These are phyloP conservation scores for Chloroceryle amazona DNA, from an alignment of 2,797 vertebrate species.

Conservation along the genomic window DNA sequence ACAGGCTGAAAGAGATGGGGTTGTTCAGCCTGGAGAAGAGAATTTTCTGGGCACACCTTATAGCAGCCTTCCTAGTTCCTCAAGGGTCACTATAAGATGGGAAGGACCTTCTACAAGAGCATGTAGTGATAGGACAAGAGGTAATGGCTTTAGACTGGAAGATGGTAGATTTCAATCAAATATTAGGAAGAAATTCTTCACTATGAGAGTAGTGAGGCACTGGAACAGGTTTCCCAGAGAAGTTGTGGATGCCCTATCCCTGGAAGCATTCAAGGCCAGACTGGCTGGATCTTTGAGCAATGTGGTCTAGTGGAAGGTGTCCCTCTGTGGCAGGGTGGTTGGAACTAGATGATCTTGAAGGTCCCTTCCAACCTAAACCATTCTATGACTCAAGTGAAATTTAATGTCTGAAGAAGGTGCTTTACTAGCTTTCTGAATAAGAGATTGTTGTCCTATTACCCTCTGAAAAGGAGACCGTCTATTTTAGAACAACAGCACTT, in stretches of 20 bases:
- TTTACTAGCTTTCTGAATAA: neutral
- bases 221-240: neutral
- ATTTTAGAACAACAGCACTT: neutral
- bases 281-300: neutral
- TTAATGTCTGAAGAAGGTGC: neutral
- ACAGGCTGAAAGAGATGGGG: neutral
- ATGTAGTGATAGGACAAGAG: neutral
- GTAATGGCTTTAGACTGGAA: neutral
- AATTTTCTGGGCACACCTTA: neutral
- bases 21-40: neutral
- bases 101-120: neutral
- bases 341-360: neutral
- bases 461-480: neutral
- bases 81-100: neutral
- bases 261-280: neutral
- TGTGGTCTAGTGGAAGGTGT: neutral
- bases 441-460: neutral
- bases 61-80: neutral
- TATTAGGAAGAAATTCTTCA: neutral
- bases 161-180: neutral
- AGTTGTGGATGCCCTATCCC: accelerated
- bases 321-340: neutral
- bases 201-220: neutral
- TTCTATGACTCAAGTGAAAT: neutral
- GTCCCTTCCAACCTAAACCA: neutral